Conservation (phyloP, 2,888 invertebrate species). For the Napeogenes sylphis region DNA sequence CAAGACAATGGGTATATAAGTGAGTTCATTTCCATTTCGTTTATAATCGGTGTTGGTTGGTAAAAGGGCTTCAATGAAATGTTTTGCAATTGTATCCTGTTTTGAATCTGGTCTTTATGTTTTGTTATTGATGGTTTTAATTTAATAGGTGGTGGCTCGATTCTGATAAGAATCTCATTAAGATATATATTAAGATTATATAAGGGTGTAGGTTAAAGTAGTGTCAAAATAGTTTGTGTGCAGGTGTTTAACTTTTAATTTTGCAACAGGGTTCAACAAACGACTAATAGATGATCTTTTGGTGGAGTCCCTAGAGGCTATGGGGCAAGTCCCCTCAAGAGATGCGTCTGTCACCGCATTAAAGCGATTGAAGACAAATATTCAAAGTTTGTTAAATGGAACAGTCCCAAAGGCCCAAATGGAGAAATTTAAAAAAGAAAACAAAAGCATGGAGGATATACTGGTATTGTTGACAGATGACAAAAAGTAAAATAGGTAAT, state of each 20-base stretch:
- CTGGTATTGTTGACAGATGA: slow-evolving; percentile 83
- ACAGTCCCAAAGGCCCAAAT: slow-evolving; percentile 88
- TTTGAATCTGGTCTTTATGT: slow-evolving; percentile 9
- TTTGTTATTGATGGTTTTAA: slow-evolving; percentile 14
- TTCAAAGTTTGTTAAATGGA: slow-evolving; percentile 86
- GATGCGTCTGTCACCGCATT: slow-evolving; percentile 77
- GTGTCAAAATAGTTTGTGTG: slow-evolving; percentile 21
- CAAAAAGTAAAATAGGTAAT: slow-evolving; percentile 40
- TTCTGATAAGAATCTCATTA: background rate
- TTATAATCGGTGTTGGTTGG: slow-evolving; percentile 66
- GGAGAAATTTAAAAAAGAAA: slow-evolving; percentile 84
- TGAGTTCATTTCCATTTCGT: slow-evolving; percentile 73
- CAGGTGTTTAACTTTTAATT: slow-evolving; percentile 34
- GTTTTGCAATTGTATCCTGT: slow-evolving; percentile 8
- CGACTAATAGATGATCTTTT: slow-evolving; percentile 89
- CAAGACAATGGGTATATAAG: slow-evolving; percentile 57
- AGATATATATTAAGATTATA: slow-evolving; percentile 4
- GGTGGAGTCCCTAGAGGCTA: slow-evolving; percentile 85
- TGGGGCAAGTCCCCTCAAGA: slow-evolving; percentile 82
- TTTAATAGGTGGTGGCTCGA: slow-evolving; percentile 15
- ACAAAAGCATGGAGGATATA: slow-evolving; percentile 87
- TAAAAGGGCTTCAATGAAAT: slow-evolving; percentile 40
- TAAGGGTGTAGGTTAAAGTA: slow-evolving; percentile 14
- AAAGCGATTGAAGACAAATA: slow-evolving; percentile 83
- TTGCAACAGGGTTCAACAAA: slow-evolving; percentile 76